phyloP scores from a whole-genome alignment of 2,888 invertebrate species.

The Campoplex capitator region DNA sequence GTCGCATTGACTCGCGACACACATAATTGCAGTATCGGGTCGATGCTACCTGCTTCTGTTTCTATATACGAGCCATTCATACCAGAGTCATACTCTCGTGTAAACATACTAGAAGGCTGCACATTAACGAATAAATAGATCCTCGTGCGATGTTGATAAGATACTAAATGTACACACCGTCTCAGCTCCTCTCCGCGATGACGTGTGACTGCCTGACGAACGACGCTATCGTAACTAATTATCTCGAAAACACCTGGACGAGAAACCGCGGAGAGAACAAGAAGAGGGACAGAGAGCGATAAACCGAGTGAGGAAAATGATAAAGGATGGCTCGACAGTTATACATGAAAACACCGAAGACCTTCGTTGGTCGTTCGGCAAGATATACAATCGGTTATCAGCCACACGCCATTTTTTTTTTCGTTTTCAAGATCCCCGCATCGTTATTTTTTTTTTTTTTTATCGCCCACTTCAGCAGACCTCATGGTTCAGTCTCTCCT shows the following conservation, averaged over 20 bases:
- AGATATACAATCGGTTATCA: conserved; percentile 46
- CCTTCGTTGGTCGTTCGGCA: conserved; percentile 35
- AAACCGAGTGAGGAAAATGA: neutral
- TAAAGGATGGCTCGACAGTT: neutral
- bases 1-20: neutral
- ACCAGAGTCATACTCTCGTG: neutral
- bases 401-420: neutral
- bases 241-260: conserved; percentile 45
- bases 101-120: conserved; percentile 10
- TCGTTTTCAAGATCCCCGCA: neutral
- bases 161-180: conserved; percentile 11
- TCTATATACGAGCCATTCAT: conserved; percentile 18
- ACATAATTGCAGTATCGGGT: neutral
- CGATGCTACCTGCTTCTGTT: conserved; percentile 24
- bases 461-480: neutral
- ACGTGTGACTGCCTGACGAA: conserved; percentile 27
- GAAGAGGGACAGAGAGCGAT: neutral
- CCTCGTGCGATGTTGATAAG: conserved; percentile 16
- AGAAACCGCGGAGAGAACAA: neutral
- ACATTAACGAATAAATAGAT: conserved; percentile 15
- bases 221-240: conserved; percentile 32
- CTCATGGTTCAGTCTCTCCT: conserved; percentile 10
- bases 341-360: neutral
- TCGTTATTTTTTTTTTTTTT: neutral
- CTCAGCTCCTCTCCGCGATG: conserved; percentile 16